Percentiles rank a stretch among this genome's conserved stretches.
Evolutionary conservation across 2,113 vertebrate genomes (phyloP).

Genomic region (Meleagris gallopavo): DNA sequence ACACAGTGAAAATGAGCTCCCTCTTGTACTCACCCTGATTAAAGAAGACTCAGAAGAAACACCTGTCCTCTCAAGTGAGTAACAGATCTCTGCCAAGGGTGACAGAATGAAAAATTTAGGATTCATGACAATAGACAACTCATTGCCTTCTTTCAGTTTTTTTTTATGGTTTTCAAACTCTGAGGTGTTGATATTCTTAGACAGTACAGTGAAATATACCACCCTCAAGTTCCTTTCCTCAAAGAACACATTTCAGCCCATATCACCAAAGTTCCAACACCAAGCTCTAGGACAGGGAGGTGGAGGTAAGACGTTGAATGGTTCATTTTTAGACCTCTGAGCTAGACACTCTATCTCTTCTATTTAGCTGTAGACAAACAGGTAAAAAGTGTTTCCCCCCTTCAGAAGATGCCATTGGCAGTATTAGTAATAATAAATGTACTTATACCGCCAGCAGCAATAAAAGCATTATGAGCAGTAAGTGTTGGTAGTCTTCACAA

Average conservation of each 20-base stretch:
- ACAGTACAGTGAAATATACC: background rate
- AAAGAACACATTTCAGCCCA: background rate
- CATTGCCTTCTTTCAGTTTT: constrained; percentile 14
- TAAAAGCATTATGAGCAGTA: fast-evolving
- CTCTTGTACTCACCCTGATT: background rate
- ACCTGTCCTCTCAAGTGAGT: constrained; percentile 24
- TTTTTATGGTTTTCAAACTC: background rate
- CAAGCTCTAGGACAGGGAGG: background rate
- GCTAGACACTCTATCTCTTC: background rate
- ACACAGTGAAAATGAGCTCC: background rate
- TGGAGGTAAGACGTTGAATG: background rate
- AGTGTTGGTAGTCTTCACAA: background rate
- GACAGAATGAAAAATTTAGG: constrained; percentile 3
- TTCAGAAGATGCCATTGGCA: background rate
- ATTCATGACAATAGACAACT: background rate
- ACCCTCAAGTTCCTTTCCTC: background rate
- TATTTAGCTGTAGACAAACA: background rate
- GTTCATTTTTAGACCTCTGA: background rate
- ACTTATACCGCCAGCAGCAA: background rate
- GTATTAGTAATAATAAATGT: background rate
- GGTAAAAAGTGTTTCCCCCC: background rate
- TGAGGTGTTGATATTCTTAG: background rate
- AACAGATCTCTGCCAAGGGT: background rate
- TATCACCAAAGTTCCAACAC: background rate
- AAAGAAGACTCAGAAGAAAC: background rate